These are phyloP conservation scores for Holcopasites calliopsidis DNA, from an alignment of 1,140 invertebrate genomes.

Conservation along the genomic window DNA sequence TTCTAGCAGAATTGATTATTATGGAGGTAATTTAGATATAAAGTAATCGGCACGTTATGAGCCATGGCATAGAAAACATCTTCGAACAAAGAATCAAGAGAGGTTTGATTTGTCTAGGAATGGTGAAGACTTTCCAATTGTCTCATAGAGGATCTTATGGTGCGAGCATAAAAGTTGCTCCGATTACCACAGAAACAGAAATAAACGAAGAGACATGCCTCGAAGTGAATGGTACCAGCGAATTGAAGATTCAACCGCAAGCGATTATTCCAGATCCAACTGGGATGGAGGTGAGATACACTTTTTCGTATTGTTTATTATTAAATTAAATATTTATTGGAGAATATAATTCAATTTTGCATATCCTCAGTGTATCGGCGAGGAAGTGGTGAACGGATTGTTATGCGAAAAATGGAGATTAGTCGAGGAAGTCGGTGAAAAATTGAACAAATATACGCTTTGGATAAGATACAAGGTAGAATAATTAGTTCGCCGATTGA, in stretches of 20 bases:
- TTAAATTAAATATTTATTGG: slow-evolving; percentile 28
- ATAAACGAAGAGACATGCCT: slow-evolving; percentile 90
- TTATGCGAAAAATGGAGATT: slow-evolving; percentile 88
- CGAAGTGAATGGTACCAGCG: slow-evolving; percentile 88
- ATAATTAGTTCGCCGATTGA: background rate
- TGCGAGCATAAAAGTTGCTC: slow-evolving; percentile 90
- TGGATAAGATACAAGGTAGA: slow-evolving; percentile 87
- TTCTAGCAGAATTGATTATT: slow-evolving; percentile 95
- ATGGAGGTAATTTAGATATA: slow-evolving; percentile 84
- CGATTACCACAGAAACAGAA: slow-evolving; percentile 88
- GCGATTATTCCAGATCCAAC: slow-evolving; percentile 90
- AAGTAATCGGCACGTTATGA: background rate
- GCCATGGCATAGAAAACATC: background rate
- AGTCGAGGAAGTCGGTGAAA: slow-evolving; percentile 85
- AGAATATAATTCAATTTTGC: slow-evolving; percentile 39
- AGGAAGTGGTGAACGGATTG: slow-evolving; percentile 84
- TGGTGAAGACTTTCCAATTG: slow-evolving; percentile 94
- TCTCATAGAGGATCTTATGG: slow-evolving; percentile 84
- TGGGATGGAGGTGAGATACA: slow-evolving; percentile 84
- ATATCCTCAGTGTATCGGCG: slow-evolving; percentile 79
- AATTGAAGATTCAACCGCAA: slow-evolving; percentile 85
- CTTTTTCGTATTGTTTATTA: background rate
- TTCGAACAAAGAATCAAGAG: background rate
- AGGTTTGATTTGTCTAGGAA: slow-evolving; percentile 76
- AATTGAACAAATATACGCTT: slow-evolving; percentile 92